Conservation (phyloP, 2,113 vertebrate species). For the Eonycteris spelaea region DNA sequence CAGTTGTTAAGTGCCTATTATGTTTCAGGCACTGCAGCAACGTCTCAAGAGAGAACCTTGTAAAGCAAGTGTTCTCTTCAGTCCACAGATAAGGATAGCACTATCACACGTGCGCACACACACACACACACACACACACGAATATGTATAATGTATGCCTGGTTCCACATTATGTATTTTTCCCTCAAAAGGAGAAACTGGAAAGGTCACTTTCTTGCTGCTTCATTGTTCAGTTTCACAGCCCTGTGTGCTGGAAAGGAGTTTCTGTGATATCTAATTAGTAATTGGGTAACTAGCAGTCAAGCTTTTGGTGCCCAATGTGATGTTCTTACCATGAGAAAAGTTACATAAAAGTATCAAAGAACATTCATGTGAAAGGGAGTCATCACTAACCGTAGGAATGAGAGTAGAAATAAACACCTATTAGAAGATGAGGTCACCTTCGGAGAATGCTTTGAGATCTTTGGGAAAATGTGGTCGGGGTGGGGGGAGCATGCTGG, state of each 20-base stretch:
- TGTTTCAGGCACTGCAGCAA: not conserved
- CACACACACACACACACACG: too few species aligned
- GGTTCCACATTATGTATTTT: not conserved
- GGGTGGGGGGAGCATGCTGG: not conserved
- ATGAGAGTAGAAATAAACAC: slow-evolving; percentile 23
- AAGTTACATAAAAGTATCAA: not conserved
- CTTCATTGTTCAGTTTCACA: not conserved
- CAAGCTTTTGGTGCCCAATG: not conserved
- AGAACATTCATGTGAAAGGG: not conserved
- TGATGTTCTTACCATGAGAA: not conserved
- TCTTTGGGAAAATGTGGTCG: slow-evolving; percentile 41
- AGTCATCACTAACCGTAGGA: not conserved
- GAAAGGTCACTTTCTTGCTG: not conserved
- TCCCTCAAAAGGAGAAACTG: not conserved
- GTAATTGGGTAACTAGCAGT: not conserved
- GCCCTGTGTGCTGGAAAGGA: not conserved
- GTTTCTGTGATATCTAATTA: not conserved
- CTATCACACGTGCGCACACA: not conserved
- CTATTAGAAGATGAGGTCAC: slow-evolving; percentile 36
- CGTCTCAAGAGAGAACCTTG: not conserved
- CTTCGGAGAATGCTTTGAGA: slow-evolving; percentile 21
- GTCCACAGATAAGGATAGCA: not conserved
- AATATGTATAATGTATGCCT: not conserved
- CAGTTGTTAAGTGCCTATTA: not conserved
- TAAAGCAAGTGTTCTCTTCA: not conserved